Evolutionary conservation across 1,140 invertebrate genomes (phyloP).

Genomic region (Amphibalanus amphitrite): DNA sequence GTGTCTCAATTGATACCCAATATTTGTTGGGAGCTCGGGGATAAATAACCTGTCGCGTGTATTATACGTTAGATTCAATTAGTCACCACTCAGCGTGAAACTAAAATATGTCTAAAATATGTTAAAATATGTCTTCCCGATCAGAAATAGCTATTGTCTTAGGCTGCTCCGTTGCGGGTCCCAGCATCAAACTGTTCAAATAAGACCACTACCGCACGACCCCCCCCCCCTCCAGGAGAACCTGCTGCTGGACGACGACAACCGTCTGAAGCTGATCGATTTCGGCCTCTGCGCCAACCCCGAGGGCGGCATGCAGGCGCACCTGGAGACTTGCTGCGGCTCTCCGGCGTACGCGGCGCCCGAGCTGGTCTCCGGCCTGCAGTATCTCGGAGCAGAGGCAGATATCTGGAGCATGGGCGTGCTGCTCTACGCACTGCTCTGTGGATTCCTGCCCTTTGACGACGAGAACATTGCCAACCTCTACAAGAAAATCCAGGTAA

Average conservation of each 20-base stretch:
- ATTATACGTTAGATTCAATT: too few relatives aligned
- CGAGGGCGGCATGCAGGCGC: slow-evolving; percentile 42
- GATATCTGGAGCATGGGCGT: slow-evolving; percentile 70
- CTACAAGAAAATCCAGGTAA: slow-evolving; percentile 60
- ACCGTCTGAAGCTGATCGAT: slow-evolving; percentile 72
- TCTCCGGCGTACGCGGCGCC: slow-evolving; percentile 60
- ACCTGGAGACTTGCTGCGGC: slow-evolving; percentile 58
- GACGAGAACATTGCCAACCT: slow-evolving; percentile 47
- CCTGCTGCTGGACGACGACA: slow-evolving; percentile 55
- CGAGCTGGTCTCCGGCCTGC: slow-evolving; percentile 34
- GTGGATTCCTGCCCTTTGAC: slow-evolving; percentile 59
- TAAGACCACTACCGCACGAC: slow-evolving; percentile 5
- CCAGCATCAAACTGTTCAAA: background rate
- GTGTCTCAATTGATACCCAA: too few relatives aligned
- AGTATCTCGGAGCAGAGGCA: slow-evolving; percentile 38
- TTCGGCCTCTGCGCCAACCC: slow-evolving; percentile 77
- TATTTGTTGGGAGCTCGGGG: too few relatives aligned
- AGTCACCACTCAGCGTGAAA: too few relatives aligned
- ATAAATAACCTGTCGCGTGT: too few relatives aligned
- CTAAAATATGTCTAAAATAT: too few relatives aligned
- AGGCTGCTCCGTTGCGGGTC: too few relatives aligned
- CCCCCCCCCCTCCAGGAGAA: slow-evolving; percentile 44
- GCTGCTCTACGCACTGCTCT: slow-evolving; percentile 52
- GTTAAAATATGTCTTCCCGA: too few relatives aligned
- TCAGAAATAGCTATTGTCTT: too few relatives aligned